Conservation (phyloP, 2,113 vertebrate species). For the Dendropsophus ebraccatus region DNA sequence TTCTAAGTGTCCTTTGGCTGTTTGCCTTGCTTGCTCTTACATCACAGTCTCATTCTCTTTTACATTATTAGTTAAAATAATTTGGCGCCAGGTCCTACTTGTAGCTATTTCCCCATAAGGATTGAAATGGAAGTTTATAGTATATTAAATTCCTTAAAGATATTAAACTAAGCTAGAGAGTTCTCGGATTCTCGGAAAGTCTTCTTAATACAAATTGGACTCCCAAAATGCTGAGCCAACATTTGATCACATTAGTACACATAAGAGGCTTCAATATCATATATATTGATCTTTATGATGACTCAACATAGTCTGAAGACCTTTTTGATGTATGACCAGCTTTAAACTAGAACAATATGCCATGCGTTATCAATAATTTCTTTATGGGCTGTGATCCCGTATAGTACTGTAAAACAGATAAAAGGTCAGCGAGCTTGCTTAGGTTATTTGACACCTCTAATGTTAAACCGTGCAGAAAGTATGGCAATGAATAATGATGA, state of each 20-base stretch:
- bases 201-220: conserved; percentile 63
- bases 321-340: conserved; percentile 48
- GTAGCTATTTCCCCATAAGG: conserved; percentile 9
- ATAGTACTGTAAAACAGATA: background rate
- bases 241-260: conserved; percentile 69
- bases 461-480: conserved; percentile 13
- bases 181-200: conserved; percentile 59
- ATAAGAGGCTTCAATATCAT: conserved; percentile 67
- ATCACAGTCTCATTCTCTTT: background rate
- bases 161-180: background rate
- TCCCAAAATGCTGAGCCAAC: conserved; percentile 65
- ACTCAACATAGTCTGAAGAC: conserved; percentile 65
- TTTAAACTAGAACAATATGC: conserved; percentile 16
- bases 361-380: conserved; percentile 23
- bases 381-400: conserved; percentile 26
- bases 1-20: conserved; percentile 23
- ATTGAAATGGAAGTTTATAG: conserved; percentile 43
- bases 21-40: conserved; percentile 16
- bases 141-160: conserved; percentile 60
- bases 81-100: conserved; percentile 27
- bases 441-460: background rate
- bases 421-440: background rate
- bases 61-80: conserved; percentile 16
- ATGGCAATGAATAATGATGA: conserved; percentile 10
- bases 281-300: conserved; percentile 70